These are phyloP conservation scores for Deroptyus accipitrinus DNA, from an alignment of 2,113 vertebrate species.

Conservation along the genomic window DNA sequence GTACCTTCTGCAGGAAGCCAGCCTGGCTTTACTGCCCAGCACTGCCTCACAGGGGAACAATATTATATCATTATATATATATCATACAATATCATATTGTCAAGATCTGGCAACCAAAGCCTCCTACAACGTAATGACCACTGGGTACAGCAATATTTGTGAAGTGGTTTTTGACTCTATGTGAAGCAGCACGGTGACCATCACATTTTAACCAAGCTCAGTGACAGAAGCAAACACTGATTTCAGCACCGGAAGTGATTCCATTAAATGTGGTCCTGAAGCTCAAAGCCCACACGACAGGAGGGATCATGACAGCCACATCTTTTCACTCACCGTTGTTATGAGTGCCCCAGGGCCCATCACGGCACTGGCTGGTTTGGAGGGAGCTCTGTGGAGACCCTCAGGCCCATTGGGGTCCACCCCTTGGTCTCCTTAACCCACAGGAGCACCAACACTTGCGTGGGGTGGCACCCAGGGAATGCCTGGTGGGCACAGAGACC, in stretches of 20 bases:
- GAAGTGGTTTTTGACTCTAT: not conserved
- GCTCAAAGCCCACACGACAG: not conserved
- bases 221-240: not conserved
- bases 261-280: not conserved
- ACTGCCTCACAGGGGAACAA: not conserved
- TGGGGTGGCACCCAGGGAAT: too few relatives aligned
- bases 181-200: not conserved
- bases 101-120: not conserved
- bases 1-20: not conserved
- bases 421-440: too few relatives aligned
- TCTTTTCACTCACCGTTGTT: not conserved
- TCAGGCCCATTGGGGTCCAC: too few relatives aligned
- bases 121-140: not conserved
- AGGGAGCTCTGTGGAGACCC: not conserved
- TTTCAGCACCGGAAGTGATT: not conserved
- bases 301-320: not conserved
- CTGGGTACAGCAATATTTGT: not conserved
- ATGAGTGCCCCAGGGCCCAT: rapidly evolving
- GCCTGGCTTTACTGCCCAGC: not conserved
- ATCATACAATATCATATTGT: not conserved
- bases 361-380: rapidly evolving
- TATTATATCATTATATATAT: not conserved
- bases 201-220: not conserved
- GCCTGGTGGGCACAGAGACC: not conserved
- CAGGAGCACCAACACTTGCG: rapidly evolving